Evolutionary conservation across 2,888 invertebrate genomes (phyloP).

Genomic region (Drosophila infuscata): DNA sequence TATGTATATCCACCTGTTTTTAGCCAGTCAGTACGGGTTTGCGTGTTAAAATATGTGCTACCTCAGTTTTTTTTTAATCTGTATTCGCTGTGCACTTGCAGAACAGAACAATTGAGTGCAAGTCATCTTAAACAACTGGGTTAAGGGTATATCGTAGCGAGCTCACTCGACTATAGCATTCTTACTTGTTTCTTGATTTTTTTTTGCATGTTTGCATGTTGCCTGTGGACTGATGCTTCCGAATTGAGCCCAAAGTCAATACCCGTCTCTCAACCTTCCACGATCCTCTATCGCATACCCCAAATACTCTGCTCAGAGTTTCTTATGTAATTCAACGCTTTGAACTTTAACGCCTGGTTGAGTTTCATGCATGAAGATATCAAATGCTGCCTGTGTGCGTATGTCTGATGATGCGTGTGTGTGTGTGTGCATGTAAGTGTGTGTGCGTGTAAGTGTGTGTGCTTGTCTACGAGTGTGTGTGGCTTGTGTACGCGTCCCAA

Average conservation of each 20-base stretch:
- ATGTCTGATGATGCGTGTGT: neutral
- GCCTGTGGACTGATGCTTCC: constrained; percentile 35
- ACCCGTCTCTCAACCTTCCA: neutral
- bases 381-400: constrained; percentile 43
- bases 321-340: constrained; percentile 72
- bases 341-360: constrained; percentile 82
- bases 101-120: no score
- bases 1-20: no score
- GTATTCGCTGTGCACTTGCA: no score
- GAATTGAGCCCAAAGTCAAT: constrained; percentile 57
- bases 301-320: constrained; percentile 23
- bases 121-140: no score
- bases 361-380: constrained; percentile 80
- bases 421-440: constrained; percentile 13
- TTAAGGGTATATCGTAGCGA: no score
- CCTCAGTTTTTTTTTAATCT: no score
- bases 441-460: constrained; percentile 11
- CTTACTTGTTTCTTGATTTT: neutral
- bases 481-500: constrained; percentile 62
- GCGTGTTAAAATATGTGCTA: no score
- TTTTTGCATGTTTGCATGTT: neutral
- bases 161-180: no score
- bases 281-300: neutral
- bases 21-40: no score
- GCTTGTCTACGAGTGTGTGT: constrained; percentile 11